Percentiles rank a stretch among this genome's conserved stretches.
Evolutionary conservation across 2,797 vertebrate species (phyloP).

Genomic region (Oceanodroma leucorhoa): DNA sequence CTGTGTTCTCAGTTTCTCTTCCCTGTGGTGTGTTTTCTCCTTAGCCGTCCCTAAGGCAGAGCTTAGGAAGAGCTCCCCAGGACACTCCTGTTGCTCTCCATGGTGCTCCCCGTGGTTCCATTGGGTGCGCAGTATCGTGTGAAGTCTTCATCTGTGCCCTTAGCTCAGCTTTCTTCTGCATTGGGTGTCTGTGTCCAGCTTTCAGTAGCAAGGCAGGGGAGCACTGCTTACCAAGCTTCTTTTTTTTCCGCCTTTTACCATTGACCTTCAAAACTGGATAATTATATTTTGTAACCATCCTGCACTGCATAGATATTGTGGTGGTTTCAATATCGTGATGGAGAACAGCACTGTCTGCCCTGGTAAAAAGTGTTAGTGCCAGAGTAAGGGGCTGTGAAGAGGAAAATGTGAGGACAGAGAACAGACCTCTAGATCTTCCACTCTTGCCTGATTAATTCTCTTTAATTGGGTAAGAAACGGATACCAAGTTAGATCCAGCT

Average conservation of each 20-base stretch:
- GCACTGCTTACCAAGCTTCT: not conserved
- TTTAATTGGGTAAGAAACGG: not conserved
- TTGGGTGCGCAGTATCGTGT: no score
- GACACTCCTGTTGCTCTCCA: accelerated
- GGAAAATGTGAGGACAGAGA: not conserved
- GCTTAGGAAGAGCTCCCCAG: not conserved
- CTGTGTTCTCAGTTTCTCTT: not conserved
- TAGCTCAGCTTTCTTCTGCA: not conserved
- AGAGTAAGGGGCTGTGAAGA: not conserved
- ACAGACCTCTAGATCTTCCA: not conserved
- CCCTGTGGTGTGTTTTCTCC: not conserved
- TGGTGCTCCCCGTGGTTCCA: accelerated
- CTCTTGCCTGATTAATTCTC: not conserved
- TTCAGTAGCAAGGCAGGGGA: accelerated
- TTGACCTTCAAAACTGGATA: not conserved
- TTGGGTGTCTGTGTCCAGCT: not conserved
- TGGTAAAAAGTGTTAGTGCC: not conserved
- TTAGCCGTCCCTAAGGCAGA: not conserved
- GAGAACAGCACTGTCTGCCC: not conserved
- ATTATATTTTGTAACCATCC: not conserved
- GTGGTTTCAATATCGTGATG: not conserved
- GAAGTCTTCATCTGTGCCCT: not conserved
- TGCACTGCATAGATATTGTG: not conserved
- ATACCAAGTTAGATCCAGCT: not conserved
- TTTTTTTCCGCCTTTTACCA: accelerated